Evolutionary conservation across 2,113 vertebrate genomes (phyloP), one percentile per base, ranked within the genome.

Genomic region (Pedionomus torquatus): DNA sequence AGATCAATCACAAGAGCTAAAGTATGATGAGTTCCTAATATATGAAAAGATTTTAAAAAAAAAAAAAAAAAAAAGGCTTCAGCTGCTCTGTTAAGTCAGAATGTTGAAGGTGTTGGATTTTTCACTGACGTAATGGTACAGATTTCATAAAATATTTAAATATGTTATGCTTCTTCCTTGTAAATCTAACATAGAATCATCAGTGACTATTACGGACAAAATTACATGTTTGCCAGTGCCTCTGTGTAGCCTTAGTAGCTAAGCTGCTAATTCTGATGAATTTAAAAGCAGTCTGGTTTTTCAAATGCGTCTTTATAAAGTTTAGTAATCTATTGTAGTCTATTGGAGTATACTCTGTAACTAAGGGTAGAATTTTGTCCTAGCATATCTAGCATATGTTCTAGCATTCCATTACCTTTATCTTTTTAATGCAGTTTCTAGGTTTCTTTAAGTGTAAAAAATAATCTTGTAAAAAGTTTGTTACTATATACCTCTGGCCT

Each of bases 61-160:
- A 30, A 51, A 12, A n/a, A 37, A 57, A 83, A 43, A 44, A 43
- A 54, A 44, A 69, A 54, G 64, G 30, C 48, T 90, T 96, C 90
- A 91, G 52, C 90, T 93, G 90, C 88, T 90, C 83, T 89, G 85
- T 75, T 89, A 90, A 95, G 71, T 81, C 79, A 92, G 83, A 87
- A 86, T 33, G 17, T 74, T 89, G 92, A 96, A 94, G 64, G 69
- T 93, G 88, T 64, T 89, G 79, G 72, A 60, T 83, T 92, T 94
- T 94, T 87, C 79, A 77, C 54, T 89, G 90, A 72, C 86, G 84
- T 79, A 93, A 71, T 88, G 64, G 52, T 89, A 78, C 48, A 87
- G 65, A 93, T 95, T 96, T 93, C 69, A 81, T 66, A 75, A 90
- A 76, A 92, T 83, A 90, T 80, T 94, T 94, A 85, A 95, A 80